Percentiles rank a stretch among this genome's conserved stretches.
Conservation (phyloP, 2,888 invertebrate species). For the Drosophila gaucha region DNA sequence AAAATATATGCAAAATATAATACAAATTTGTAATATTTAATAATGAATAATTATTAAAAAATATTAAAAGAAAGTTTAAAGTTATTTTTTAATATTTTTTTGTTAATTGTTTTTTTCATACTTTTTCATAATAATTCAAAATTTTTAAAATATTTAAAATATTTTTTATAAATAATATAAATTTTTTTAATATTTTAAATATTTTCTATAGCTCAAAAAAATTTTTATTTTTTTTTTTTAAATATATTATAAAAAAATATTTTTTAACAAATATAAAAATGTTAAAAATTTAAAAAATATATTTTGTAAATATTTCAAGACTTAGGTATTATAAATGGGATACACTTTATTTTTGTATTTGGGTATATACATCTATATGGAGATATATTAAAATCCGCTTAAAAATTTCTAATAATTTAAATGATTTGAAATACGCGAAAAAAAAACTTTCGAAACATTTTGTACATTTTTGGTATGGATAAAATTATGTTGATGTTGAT, state of each 20-base stretch:
- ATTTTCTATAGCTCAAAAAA: too few relatives aligned
- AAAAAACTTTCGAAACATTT: conserved; percentile 46
- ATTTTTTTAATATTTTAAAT: too few relatives aligned
- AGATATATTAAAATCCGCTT: not conserved
- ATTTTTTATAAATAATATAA: too few relatives aligned
- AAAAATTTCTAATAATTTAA: not conserved
- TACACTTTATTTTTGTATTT: not conserved
- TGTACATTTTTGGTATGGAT: conserved; percentile 48
- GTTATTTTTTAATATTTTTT: not conserved
- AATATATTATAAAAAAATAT: not conserved
- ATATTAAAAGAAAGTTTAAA: not conserved
- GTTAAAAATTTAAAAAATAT: not conserved
- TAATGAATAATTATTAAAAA: not conserved
- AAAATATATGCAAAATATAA: not conserved
- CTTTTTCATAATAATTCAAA: not conserved
- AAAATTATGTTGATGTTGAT: conserved; percentile 32
- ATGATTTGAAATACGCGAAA: not conserved
- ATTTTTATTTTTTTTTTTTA: too few relatives aligned
- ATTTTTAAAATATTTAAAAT: not conserved
- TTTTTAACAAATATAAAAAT: too few relatives aligned
- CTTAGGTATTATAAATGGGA: too few relatives aligned
- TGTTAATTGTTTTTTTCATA: not conserved
- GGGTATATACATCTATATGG: too few relatives aligned
- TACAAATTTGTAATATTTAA: not conserved
- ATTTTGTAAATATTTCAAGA: not conserved